A percentile compares a stretch with the other conserved stretches of the same genome.
Conservation (phyloP, 2,888 invertebrate genomes). For the Drosophila infuscata region DNA sequence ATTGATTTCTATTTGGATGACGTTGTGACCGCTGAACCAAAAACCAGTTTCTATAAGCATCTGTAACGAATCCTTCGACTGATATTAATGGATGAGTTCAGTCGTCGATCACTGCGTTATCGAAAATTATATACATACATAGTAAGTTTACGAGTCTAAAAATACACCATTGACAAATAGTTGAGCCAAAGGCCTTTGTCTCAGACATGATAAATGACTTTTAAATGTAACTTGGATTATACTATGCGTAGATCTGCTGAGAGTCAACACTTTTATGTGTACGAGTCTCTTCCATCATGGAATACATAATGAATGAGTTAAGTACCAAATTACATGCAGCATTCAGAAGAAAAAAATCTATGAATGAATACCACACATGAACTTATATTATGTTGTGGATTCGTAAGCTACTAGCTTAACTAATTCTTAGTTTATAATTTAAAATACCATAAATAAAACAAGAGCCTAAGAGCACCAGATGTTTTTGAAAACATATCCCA, state of each 20-base stretch:
- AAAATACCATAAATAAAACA: too few species aligned
- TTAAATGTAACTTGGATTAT: conserved; percentile 71
- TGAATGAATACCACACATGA: too few species aligned
- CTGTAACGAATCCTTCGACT: conserved; percentile 24
- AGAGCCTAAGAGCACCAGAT: too few species aligned
- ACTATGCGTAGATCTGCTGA: conserved; percentile 72
- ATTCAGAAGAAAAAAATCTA: too few species aligned
- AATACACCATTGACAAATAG: conserved; percentile 75
- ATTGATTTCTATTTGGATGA: conserved; percentile 69
- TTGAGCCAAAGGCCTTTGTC: conserved; percentile 57
- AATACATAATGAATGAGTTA: too few species aligned
- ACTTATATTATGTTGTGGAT: too few species aligned
- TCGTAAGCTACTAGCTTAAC: too few species aligned
- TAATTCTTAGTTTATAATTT: too few species aligned
- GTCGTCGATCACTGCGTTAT: conserved; percentile 11
- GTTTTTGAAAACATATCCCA: too few species aligned
- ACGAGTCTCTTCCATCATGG: too few species aligned
- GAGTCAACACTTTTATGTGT: conserved; percentile 68
- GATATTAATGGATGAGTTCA: conserved; percentile 42
- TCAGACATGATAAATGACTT: conserved; percentile 68
- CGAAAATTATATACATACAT: conserved; percentile 13
- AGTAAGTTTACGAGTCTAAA: conserved; percentile 32
- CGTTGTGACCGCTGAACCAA: conserved; percentile 44
- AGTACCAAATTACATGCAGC: too few species aligned
- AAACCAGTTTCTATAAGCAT: conserved; percentile 47